These are phyloP conservation scores for Cephus pygmeus DNA, from an alignment of 2,888 invertebrate species.

Conservation along the genomic window DNA sequence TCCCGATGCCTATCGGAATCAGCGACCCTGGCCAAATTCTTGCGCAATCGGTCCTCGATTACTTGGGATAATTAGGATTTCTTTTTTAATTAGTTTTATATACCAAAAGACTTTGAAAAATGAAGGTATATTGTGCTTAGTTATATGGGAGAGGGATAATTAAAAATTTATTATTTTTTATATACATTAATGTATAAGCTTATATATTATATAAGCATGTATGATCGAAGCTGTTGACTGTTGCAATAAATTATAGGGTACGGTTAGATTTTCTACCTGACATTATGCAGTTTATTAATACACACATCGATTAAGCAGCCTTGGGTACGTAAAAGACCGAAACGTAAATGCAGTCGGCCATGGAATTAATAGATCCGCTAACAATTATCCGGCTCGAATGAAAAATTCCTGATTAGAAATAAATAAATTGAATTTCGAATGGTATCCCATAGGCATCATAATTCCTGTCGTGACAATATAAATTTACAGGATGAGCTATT, in stretches of 20 bases:
- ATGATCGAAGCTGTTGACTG: not conserved
- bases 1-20: not conserved
- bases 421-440: not conserved
- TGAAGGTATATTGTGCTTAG: not conserved
- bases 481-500: too few relatives aligned
- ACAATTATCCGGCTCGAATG: not conserved
- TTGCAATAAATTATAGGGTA: not conserved
- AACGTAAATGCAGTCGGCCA: not conserved
- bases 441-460: not conserved
- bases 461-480: too few relatives aligned
- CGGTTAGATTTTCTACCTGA: not conserved
- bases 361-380: not conserved
- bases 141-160: not conserved
- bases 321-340: not conserved
- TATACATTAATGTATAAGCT: not conserved
- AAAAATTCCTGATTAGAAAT: not conserved
- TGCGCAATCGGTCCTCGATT: not conserved
- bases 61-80: not conserved
- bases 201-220: not conserved
- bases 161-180: not conserved
- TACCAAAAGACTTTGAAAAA: not conserved
- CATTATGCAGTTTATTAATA: not conserved
- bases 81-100: not conserved
- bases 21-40: not conserved
- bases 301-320: not conserved